phyloP scores from a whole-genome alignment of 2,113 vertebrate species.

The Chlamydotis undulata region DNA sequence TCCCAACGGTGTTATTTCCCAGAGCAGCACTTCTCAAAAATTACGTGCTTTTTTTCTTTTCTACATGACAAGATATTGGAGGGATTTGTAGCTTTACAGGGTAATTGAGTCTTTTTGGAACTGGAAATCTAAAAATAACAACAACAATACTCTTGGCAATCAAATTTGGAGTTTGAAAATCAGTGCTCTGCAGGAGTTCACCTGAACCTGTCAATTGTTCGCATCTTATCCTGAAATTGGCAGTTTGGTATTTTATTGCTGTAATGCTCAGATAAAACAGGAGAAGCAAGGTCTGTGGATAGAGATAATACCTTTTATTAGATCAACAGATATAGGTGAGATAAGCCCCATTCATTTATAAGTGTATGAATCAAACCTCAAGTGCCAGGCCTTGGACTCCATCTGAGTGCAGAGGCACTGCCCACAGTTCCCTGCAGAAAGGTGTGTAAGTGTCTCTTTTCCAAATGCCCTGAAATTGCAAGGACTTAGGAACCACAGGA shows the following conservation, averaged over 20 bases:
- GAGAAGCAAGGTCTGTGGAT: neutral
- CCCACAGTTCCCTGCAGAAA: rapidly evolving
- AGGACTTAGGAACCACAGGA: neutral
- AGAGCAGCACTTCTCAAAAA: conserved; percentile 58
- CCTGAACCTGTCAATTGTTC: neutral
- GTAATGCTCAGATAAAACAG: neutral
- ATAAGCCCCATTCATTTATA: neutral
- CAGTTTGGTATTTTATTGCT: neutral
- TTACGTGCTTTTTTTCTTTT: conserved; percentile 45
- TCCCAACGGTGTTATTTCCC: conserved; percentile 51
- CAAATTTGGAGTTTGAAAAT: conserved; percentile 14
- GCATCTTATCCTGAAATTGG: neutral
- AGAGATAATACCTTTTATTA: neutral
- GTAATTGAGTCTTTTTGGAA: conserved; percentile 42
- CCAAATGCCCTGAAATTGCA: neutral
- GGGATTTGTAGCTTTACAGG: conserved; percentile 52
- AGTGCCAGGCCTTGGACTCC: neutral
- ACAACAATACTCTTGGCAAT: conserved; percentile 15
- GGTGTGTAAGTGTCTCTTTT: neutral
- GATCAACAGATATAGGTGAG: neutral
- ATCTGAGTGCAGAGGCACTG: neutral
- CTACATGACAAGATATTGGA: conserved; percentile 40
- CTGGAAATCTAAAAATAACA: conserved; percentile 24
- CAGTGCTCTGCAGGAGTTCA: neutral
- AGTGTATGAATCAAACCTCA: neutral